phyloP scores from a whole-genome alignment of 1,140 invertebrate species.

The Heliconius congener region DNA sequence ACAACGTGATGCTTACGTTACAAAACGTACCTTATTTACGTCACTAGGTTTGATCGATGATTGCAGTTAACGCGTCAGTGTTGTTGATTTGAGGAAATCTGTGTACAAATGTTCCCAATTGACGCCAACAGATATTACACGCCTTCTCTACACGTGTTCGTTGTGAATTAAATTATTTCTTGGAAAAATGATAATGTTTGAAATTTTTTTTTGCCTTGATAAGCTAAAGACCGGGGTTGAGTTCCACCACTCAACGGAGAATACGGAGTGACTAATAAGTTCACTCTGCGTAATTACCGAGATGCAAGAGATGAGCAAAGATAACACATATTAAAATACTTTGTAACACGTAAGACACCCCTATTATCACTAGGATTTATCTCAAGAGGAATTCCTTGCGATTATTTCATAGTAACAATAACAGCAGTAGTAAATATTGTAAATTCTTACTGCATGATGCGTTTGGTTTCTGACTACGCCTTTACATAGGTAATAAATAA shows the following conservation, averaged over 20 bases:
- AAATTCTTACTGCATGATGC: neutral
- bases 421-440: neutral
- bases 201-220: too few relatives aligned
- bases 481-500: neutral
- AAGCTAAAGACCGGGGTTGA: neutral
- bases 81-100: constrained; percentile 4
- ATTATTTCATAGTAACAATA: neutral
- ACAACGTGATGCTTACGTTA: too few relatives aligned
- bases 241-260: neutral
- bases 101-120: neutral
- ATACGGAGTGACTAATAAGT: neutral
- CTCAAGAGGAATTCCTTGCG: neutral
- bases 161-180: neutral
- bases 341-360: neutral
- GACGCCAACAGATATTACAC: neutral
- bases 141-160: neutral
- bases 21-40: neutral
- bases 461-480: neutral
- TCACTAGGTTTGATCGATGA: neutral
- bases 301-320: neutral
- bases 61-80: neutral
- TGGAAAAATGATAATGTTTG: neutral
- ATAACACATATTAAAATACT: neutral
- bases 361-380: neutral
- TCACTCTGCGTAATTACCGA: too few relatives aligned